Percentiles rank a stretch among this genome's conserved stretches.
Evolutionary conservation across 2,888 invertebrate species (phyloP).

Genomic region (Neoitamus cyanurus): DNA sequence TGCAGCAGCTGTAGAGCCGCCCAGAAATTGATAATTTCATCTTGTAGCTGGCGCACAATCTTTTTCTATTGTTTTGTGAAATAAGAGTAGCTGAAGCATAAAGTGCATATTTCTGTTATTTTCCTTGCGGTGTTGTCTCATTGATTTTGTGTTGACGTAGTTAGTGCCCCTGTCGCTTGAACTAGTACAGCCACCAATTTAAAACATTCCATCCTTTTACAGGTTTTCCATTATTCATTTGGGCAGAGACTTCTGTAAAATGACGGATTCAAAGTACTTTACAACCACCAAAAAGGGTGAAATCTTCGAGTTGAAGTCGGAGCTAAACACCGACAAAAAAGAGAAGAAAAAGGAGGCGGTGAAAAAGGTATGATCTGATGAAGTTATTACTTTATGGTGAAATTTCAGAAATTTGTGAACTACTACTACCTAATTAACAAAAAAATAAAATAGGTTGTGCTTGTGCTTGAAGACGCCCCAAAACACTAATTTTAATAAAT

Average conservation of each 20-base stretch:
- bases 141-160: not conserved
- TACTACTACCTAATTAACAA: no score
- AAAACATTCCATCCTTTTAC: not conserved
- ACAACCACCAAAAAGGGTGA: constrained; percentile 99
- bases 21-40: not conserved
- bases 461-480: no score
- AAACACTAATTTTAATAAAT: no score
- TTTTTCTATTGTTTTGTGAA: not conserved
- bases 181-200: not conserved
- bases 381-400: not conserved
- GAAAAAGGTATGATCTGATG: constrained; percentile 83
- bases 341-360: constrained; percentile 99
- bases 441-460: no score
- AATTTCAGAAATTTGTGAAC: not conserved
- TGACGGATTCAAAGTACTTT: constrained; percentile 99
- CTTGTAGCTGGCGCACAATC: not conserved
- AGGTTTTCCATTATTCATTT: not conserved
- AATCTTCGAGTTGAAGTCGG: constrained; percentile 98
- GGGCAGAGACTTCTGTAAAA: constrained; percentile 61
- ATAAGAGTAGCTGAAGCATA: not conserved
- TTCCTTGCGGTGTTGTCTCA: not conserved
- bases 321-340: constrained; percentile 98
- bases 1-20: not conserved
- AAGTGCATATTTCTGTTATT: not conserved
- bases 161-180: not conserved